Base-by-base conservation (phyloP, 2,888 invertebrate genomes). In the Phengaris arion region DNA sequence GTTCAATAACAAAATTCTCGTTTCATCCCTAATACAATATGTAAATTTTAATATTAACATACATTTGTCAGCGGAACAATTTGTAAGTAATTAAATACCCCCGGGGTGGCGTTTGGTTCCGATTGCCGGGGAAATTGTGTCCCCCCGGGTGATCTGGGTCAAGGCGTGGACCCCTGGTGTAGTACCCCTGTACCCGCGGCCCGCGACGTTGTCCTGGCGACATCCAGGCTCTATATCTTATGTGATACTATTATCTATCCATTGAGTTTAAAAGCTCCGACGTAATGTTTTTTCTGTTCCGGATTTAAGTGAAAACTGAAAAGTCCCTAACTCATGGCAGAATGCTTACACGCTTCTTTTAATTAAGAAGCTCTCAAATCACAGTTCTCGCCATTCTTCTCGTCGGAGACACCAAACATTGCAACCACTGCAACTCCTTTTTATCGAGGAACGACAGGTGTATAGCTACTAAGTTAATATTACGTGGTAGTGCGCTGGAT, bases 11-110 rank as follows among this genome's bases (percentile, higher is more conserved):
- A 13, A 48, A 64, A 64, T 64, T 64, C 64, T 13, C 64, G 22
- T 64, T 64, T 64, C 13, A 64, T 8, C 35, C 35, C 35, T 13
- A 64, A 64, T 64, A 64, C 7, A 64, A 64, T 64, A 64, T 64
- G 64, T 64, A 64, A 64, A 64, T 64, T 64, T 35, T 6, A 45
- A 64, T 45, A 59, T 59, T 59, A 64, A 64, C 64, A 52, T 52
- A 52, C 52, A 64, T 35, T 64, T 10, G 64, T 64, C 64, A 6
- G 13, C 6, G 35, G 13, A 64, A 64, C 35, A 64, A 64, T 64
- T 64, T 64, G 12, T 35, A 64, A 64, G 64, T 64, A 64, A 64
- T 64, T 64, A 45, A 64, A 64, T 64, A 64, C 35, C 35, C 64
- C 35, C 64, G 64, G 35, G 35, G 35, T 12, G 64, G 15, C 64